Evolutionary conservation across 2,888 invertebrate species (phyloP), one percentile per base, ranked within the genome.

Genomic region (Iselma pallidipennis): DNA sequence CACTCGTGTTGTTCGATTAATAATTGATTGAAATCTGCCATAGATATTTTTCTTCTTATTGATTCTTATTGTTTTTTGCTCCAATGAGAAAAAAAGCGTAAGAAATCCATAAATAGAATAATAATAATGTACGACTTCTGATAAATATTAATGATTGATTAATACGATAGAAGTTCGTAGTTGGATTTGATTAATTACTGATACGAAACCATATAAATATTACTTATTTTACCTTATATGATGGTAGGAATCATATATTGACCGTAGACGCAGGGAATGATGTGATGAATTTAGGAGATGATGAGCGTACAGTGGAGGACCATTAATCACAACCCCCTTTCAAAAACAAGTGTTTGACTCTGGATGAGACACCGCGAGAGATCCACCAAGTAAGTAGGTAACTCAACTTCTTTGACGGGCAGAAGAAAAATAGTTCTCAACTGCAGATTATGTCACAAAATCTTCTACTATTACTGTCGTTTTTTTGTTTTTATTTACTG

Each of bases 261-360:
- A 49, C 53, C 53, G n/a, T 48, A 29, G 2, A n/a, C n/a, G n/a
- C n/a, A 4, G 42, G 48, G 52, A 58, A 61, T 57, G 42, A 61
- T 60, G 66, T 69, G 72, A 71, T 69, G 70, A 70, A 70, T 71
- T 66, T 67, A 59, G 63, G 67, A 66, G 70, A 73, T 66, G 74
- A 72, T 69, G 70, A 69, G 69, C 67, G 69, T 64, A 59, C 63
- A 65, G 67, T 50, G 33, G 55, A 59, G 54, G 53, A 63, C 62
- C 72, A 73, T 73, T 72, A 72, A 73, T 73, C 72, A 72, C 57
- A 49, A 59, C 68, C 66, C 67, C 63, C n/a, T n/a, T 69, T 73
- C 73, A 72, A 68, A 72, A 73, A 72, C 73, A 73, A 73, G 72
- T 72, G 72, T 73, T 71, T 70, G 71, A 71, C 69, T 70, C 66